These are phyloP conservation scores for Takifugu bimaculatus DNA, from an alignment of 2,113 vertebrate genomes.

Conservation along the genomic window DNA sequence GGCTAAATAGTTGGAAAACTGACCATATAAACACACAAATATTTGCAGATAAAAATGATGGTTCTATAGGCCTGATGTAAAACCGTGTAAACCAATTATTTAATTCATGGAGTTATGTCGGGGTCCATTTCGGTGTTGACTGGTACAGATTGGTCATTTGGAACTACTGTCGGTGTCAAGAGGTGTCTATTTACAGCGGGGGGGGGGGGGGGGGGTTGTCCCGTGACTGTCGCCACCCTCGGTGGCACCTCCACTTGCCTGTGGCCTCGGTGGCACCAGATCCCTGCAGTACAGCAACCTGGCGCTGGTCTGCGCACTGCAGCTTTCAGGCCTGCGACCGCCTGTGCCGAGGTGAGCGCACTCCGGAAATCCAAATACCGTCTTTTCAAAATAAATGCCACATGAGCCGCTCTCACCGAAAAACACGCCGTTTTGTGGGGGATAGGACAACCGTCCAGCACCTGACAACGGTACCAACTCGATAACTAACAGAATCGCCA, in stretches of 20 bases:
- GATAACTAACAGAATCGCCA: background rate
- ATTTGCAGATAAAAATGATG: too few species aligned
- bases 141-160: too few species aligned
- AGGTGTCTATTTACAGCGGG: too few species aligned
- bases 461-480: too few species aligned
- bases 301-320: constrained; percentile 65
- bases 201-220: too few species aligned
- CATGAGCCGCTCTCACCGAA: fast-evolving
- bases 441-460: background rate
- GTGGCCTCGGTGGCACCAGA: constrained; percentile 11
- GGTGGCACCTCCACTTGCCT: constrained; percentile 6
- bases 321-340: constrained; percentile 41
- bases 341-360: background rate
- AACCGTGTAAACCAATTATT: too few species aligned
- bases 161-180: background rate
- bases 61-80: too few species aligned
- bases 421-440: background rate
- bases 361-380: background rate
- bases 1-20: too few species aligned
- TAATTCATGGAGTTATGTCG: too few species aligned
- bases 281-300: constrained; percentile 56
- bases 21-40: too few species aligned
- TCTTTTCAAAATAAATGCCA: constrained; percentile 44
- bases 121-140: too few species aligned
- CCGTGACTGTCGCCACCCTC: background rate